Evolutionary conservation across 2,113 vertebrate species (phyloP).

Genomic region (Eleginops maclovinus): DNA sequence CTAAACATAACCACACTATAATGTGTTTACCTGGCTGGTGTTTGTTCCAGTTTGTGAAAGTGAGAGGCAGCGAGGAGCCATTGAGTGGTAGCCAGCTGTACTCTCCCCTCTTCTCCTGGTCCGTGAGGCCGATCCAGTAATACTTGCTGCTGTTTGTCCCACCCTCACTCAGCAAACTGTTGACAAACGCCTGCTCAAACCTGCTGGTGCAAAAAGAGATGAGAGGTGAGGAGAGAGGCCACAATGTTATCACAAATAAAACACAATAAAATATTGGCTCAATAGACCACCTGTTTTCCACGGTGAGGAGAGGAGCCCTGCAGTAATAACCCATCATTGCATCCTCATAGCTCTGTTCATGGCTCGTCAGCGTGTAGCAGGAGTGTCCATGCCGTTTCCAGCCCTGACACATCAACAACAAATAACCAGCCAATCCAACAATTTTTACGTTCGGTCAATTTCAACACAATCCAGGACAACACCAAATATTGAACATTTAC

Average conservation of each 20-base stretch:
- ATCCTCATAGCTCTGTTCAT: conserved; percentile 87
- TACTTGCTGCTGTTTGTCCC: conserved; percentile 79
- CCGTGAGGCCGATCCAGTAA: conserved; percentile 92
- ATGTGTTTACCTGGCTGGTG: conserved; percentile 88
- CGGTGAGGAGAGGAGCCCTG: conserved; percentile 87
- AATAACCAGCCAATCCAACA: background rate
- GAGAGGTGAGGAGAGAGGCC: background rate
- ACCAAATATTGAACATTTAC: background rate
- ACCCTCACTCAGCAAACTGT: conserved; percentile 87
- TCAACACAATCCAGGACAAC: background rate
- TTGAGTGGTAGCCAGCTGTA: conserved; percentile 87
- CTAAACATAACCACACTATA: background rate
- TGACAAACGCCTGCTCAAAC: conserved; percentile 96
- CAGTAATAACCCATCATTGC: conserved; percentile 91
- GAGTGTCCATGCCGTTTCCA: conserved; percentile 91
- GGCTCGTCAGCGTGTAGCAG: conserved; percentile 90
- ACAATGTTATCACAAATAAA: background rate
- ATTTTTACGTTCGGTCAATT: background rate
- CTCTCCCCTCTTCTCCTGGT: conserved; percentile 84
- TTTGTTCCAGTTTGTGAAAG: conserved; percentile 92
- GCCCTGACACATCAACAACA: conserved; percentile 78
- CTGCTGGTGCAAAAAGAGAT: conserved; percentile 71
- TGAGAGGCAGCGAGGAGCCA: conserved; percentile 66
- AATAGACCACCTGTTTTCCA: conserved; percentile 88
- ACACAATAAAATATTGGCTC: background rate